Evolutionary conservation across 2,113 vertebrate species (phyloP).

Genomic region (Oncorhynchus clarkii): DNA sequence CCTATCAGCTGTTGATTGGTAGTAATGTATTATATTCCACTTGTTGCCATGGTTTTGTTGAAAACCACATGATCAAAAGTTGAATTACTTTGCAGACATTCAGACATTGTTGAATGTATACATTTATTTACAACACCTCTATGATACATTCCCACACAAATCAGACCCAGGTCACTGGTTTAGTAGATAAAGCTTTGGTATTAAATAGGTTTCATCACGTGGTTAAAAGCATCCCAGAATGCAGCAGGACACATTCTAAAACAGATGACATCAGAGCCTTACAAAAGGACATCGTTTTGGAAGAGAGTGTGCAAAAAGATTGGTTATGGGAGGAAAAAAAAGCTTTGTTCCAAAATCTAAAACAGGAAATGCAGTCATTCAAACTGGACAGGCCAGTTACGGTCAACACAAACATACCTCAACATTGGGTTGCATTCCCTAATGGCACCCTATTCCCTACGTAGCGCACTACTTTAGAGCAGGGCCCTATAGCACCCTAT

Average conservation of each 20-base stretch:
- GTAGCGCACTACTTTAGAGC: too few relatives aligned
- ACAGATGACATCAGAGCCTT: background rate
- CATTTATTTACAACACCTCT: background rate
- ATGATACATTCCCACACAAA: constrained; percentile 22
- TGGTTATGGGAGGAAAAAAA: constrained; percentile 4
- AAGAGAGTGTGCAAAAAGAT: constrained; percentile 6
- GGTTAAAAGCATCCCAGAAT: background rate
- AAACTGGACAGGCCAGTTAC: background rate
- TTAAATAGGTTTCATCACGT: constrained; percentile 39
- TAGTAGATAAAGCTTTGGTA: constrained; percentile 52
- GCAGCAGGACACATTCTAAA: background rate
- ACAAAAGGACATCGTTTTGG: background rate
- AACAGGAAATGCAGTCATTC: constrained; percentile 1
- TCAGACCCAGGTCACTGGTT: background rate
- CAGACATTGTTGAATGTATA: constrained; percentile 18
- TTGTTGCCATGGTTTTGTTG: too few relatives aligned
- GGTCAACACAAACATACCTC: background rate
- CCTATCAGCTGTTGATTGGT: background rate
- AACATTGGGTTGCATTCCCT: background rate
- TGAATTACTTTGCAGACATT: background rate
- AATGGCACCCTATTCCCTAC: too few relatives aligned
- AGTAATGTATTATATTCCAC: too few relatives aligned
- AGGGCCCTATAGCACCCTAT: too few relatives aligned
- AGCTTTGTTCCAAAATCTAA: constrained; percentile 9
- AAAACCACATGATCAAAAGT: background rate